Conservation (phyloP, 1,140 invertebrate genomes). For the Caenorhabditis tropicalis region DNA sequence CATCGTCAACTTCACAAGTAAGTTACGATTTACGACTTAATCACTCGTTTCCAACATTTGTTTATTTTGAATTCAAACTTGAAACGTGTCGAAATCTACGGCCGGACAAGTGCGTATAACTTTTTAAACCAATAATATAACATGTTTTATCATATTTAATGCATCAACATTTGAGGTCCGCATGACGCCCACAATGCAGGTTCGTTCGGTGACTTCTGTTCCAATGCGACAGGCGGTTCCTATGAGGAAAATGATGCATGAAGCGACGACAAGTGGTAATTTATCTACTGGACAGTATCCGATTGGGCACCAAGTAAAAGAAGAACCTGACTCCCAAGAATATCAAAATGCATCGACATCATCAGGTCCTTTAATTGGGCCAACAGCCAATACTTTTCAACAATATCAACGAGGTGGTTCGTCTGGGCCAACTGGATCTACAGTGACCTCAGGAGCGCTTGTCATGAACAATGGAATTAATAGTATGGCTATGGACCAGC, state of each 20-base stretch:
- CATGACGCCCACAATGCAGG: neutral
- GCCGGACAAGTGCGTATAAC: too few species aligned
- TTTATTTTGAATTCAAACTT: too few species aligned
- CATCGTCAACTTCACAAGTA: neutral
- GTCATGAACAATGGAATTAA: neutral
- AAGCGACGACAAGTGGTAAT: neutral
- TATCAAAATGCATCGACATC: neutral
- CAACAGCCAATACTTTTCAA: neutral
- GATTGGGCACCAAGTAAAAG: neutral
- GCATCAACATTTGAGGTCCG: too few species aligned
- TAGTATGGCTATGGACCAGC: slow-evolving; percentile 23
- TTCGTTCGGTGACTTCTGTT: neutral
- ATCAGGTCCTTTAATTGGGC: neutral
- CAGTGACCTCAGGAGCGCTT: neutral
- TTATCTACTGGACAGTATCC: neutral
- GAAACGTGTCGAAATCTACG: too few species aligned
- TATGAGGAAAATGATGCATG: neutral
- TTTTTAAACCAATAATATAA: too few species aligned
- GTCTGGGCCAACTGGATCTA: neutral
- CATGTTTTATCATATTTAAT: too few species aligned
- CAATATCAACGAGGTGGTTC: slow-evolving; percentile 5
- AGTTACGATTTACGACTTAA: too few species aligned
- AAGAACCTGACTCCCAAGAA: neutral
- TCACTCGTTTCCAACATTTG: too few species aligned
- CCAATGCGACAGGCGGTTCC: neutral